A percentile compares a stretch with the other conserved stretches of the same genome.
Conservation (phyloP, 2,113 vertebrate species). For the Mixornis gularis region DNA sequence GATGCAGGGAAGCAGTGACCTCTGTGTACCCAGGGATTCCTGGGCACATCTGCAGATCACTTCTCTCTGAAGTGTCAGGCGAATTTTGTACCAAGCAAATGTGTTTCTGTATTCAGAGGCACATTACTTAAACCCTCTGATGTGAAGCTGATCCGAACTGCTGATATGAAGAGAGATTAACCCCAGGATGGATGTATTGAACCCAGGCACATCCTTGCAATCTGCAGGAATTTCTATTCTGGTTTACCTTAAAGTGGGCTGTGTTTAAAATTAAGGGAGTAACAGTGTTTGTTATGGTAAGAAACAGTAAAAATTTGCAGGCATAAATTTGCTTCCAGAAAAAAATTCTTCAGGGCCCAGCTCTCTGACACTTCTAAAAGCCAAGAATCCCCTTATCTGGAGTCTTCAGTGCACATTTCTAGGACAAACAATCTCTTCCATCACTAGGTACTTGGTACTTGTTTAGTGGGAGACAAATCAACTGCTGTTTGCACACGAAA, state of each 20-base stretch:
- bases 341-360: background rate
- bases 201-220: too few species aligned
- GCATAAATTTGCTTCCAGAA: background rate
- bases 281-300: background rate
- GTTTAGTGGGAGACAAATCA: background rate
- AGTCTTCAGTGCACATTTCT: background rate
- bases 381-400: background rate
- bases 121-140: background rate
- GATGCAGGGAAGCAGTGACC: background rate
- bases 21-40: background rate
- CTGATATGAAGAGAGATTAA: background rate
- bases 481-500: background rate
- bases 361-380: background rate
- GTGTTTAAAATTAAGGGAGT: background rate
- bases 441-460: fast-evolving
- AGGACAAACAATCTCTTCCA: background rate
- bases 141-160: background rate
- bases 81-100: fast-evolving
- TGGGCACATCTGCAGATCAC: too few species aligned
- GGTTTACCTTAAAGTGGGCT: background rate
- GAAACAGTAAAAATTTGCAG: background rate
- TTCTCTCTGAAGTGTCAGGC: background rate
- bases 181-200: background rate
- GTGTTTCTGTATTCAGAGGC: background rate
- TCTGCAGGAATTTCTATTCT: background rate